Evolutionary conservation across 1,140 invertebrate species (phyloP), one percentile per base, ranked within the genome.

Genomic region (Drosophila lowei): DNA sequence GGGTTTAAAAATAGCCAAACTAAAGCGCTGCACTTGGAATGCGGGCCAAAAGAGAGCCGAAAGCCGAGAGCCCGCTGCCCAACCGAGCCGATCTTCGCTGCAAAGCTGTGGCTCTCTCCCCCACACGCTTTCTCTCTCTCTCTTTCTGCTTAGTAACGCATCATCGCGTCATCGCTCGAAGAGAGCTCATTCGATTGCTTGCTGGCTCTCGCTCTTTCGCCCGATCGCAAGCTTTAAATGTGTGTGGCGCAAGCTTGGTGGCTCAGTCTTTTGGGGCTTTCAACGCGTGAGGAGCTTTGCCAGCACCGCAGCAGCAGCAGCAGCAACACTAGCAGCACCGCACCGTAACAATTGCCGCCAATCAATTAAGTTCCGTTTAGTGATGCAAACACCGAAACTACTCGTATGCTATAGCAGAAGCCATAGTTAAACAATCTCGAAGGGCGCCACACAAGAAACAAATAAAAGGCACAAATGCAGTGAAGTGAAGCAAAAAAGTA

Each of bases 211-310:
- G 9, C 30, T 41, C 59, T 30, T 21, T 56, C 41, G 28, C 28
- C 7, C 8, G 25, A 46, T 42, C 47, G 47, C 41, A 54, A 73
- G 71, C 70, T 84, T 84, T 85, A 76, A 79, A 76, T 76, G 75
- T 76, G 66, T 61, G 60, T 42, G 72, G 62, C 58, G 60, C 77
- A 61, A 79, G 78, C 66, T 85, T 68, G 56, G 67, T 48, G 56
- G 68, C 50, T 85, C 43, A 85, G 76, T 74, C 49, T 28, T 34
- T 48, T 64, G 73, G 47, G 64, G 70, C 60, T 74, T 42, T 52
- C 60, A 74, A 65, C 71, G 71, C 71, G 60, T 55, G 34, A 38
- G 34, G 59, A 79, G 76, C 70, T 58, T 74, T 79, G 67, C 68
- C 50, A 71, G 68, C 66, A 38, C 34, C 34, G 3, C 3, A 34